Evolutionary conservation across 2,113 vertebrate species (phyloP).

Genomic region (Siphamia tubifer): DNA sequence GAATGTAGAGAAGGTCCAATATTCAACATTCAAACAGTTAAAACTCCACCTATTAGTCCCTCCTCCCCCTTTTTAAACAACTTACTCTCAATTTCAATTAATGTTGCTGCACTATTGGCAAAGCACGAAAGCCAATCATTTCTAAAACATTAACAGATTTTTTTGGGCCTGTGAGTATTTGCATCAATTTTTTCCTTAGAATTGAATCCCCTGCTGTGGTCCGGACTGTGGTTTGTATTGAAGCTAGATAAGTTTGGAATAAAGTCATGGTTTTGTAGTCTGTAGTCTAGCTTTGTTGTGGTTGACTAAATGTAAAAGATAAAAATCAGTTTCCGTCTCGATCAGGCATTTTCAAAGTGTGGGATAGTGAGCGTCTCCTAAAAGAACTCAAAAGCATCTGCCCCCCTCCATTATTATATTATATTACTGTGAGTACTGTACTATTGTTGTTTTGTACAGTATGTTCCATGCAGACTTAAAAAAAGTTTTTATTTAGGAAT

Average conservation of each 20-base stretch:
- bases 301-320: constrained; percentile 27
- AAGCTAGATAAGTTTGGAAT: constrained; percentile 22
- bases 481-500: no score
- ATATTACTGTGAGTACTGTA: no score
- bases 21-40: constrained; percentile 17
- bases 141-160: constrained; percentile 4
- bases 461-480: no score
- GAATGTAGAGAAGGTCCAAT: constrained; percentile 63
- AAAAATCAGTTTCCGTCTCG: constrained; percentile 10
- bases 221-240: constrained; percentile 23
- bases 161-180: not conserved
- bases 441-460: no score
- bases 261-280: constrained; percentile 9
- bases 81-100: constrained; percentile 10
- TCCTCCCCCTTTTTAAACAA: not conserved
- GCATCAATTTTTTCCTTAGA: not conserved
- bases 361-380: no score
- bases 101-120: not conserved
- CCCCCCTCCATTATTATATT: no score
- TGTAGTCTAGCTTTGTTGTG: constrained; percentile 11
- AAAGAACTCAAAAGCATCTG: no score
- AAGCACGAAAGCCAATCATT: not conserved
- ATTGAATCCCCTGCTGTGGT: constrained; percentile 5
- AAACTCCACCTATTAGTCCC: not conserved
- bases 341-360: no score